Evolutionary conservation across 2,797 vertebrate genomes (phyloP).

Genomic region (Eptatretus atami): DNA sequence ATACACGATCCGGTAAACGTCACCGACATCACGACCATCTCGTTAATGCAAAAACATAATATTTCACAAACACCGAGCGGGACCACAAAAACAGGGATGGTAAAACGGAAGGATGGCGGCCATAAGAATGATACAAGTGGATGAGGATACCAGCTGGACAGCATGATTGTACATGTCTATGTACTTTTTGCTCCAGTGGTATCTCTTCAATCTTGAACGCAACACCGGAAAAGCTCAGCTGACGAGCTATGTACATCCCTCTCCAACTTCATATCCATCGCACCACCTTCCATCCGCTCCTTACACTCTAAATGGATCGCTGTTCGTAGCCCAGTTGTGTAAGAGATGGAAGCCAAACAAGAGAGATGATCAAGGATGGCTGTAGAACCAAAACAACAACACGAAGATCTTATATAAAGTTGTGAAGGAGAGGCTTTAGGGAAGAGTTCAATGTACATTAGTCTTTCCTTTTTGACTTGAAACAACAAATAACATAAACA

Average conservation of each 20-base stretch:
- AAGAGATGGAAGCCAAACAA: too few species aligned
- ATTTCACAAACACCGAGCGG: too few species aligned
- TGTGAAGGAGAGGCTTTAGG: not conserved
- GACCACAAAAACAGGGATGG: too few species aligned
- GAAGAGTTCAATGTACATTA: not conserved
- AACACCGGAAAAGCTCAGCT: slow-evolving; percentile 83
- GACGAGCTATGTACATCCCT: slow-evolving; percentile 92
- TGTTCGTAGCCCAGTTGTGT: too few species aligned
- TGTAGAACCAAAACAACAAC: too few species aligned
- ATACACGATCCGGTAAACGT: too few species aligned
- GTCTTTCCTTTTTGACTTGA: slow-evolving; percentile 3
- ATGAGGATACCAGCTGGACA: slow-evolving; percentile 38
- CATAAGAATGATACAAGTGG: too few species aligned
- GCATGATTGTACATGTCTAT: slow-evolving; percentile 94
- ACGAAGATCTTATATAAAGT: too few species aligned
- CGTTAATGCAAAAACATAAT: too few species aligned
- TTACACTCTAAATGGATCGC: slow-evolving; percentile 40
- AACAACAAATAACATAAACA: not conserved
- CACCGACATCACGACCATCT: too few species aligned
- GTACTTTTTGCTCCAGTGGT: slow-evolving; percentile 40
- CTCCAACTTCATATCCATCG: slow-evolving; percentile 99
- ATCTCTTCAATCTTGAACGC: slow-evolving; percentile 97
- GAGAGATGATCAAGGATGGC: slow-evolving; percentile 8
- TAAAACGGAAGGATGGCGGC: too few species aligned
- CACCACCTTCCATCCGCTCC: slow-evolving; percentile 98